Base-by-base conservation (phyloP, 2,888 invertebrate genomes). In the Macaria notata region DNA sequence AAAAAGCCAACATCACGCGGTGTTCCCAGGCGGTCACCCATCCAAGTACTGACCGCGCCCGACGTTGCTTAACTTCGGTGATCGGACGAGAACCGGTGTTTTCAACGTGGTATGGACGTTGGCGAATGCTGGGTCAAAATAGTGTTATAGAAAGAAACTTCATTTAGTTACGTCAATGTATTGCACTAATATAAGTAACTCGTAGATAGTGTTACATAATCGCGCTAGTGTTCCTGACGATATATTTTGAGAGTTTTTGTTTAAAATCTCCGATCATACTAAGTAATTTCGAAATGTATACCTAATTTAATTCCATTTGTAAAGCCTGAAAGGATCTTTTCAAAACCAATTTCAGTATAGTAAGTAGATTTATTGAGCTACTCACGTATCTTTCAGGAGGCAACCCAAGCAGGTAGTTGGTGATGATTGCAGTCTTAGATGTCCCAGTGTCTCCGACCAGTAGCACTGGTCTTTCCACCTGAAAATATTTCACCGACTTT, bases 381-480 rank as follows among this genome's bases (percentile, higher is more conserved):
- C 93, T 93, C 76, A 96, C 96, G 81, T 93, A 95, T 82, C 91
- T 88, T 36, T 94, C 94, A 0, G 92, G 74, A 65, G 95, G 94
- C 33, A 98, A 78, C 57, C 94, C 93, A 46, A 95, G 92, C 48
- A 98, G 86, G 81, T 96, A 98, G 76, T 96, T 95, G 52, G 94
- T 94, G 56, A 97, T 95, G 48, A 97, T 96, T 0, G 98, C 97
- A 0, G 98, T 97, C 89, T 98, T 98, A 0, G 98, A 97, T 1
- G 98, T 97, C 5, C 98, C 98, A 0, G 97, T 97, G 72, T 98
- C 98, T 0, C 98, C 98, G 0, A 98, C 95, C 3, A 98, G 88
- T 4, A 98, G 89, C 0, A 97, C 94, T 0, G 98, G 98, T 46
- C 95, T 92, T 78, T 94, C 94, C 36, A 95, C 94, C 93, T 94